Base-by-base conservation (phyloP, 2,797 vertebrate species). In the Gephyroberyx darwinii region DNA sequence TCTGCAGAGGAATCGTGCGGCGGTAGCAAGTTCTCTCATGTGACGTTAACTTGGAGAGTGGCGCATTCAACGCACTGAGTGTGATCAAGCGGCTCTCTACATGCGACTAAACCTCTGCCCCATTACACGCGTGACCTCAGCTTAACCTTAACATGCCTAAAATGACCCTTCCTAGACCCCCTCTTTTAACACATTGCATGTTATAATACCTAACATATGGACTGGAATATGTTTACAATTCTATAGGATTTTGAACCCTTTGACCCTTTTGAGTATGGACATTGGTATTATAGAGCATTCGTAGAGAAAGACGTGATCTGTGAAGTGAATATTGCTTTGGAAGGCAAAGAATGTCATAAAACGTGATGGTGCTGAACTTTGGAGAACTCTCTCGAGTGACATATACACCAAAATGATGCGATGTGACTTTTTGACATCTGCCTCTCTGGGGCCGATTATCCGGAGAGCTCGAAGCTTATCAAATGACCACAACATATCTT, bases 341-440 rank as follows among this genome's bases (percentile, higher is more conserved):
- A 61, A 26, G 16, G 67, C 26, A 63, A 48, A 48, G 70, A 63
- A 79, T 76, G 74, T 75, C 43, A 37, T 6, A 47, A 71, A 56
- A 57, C 48, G 13, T 5, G 41, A 55, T 8, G 64, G 17, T 54
- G 17, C 37, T 55, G 52, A 67, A 50, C 39, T 48, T 73, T 62
- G 0, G 4, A 26, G 77, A 56, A 64, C 62, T 53, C 64, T 37
- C 72, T 67, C 3, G 10, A 41, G 14, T 5, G 50, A 65, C 31
- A 5, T 30, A 47, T 65, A n/a, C 63, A 56, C 39, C 56, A 8
- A 45, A 73, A 65, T 30, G 22, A 60, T 61, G 64, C 58, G 64
- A 80, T 55, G 10, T n/a, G 71, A 71, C 65, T 69, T 67, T 51
- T 62, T 50, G 66, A 79, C 78, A 83, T 84, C 62, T 74, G 81